Base-by-base conservation (phyloP, 2,888 invertebrate species). In the Hyposoter didymator region DNA sequence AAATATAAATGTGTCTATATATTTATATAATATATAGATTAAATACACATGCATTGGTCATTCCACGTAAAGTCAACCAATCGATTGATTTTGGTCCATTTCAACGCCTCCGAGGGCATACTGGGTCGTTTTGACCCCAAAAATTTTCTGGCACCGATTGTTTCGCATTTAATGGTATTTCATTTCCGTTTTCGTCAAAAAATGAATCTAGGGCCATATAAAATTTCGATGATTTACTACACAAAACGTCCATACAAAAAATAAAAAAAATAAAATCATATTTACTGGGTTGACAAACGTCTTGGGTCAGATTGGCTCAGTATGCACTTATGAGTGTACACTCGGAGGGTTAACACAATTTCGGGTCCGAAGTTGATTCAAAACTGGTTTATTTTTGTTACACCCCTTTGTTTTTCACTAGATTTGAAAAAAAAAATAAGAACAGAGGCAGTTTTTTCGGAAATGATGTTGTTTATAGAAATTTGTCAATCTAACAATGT, bases 1-100 rank as follows among this genome's bases (percentile, higher is more conserved):
- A 70, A 80, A 81, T 74, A 73, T 62, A 74, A 43, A n/a, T 22
- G 47, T 19, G 43, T 74, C 47, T 70, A 49, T 45, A 52, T 62
- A 73, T 52, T 55, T 35, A 66, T 49, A 22, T 55, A 35, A 75
- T 28, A n/a, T 49, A 64, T 66, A 49, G 35, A 55, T 70, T 55
- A 52, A 62, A 78, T 22, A 62, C 19, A 35, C 45, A 14, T 66
- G 66, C 39, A 79, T 28, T 35, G 73, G 76, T n/a, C 7, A 14
- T 76, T 64, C 14, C 49, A 76, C 12, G 49, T 22, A 14, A 66
- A 76, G 66, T 52, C 0, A 39, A 35, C 39, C 19, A 19, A 73
- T 22, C 14, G 28, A 59, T n/a, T 17, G 17, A 49, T 17, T 8
- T 19, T 49, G 47, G 6, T 2, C 19, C 7, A 28, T 69, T 47